Conservation (phyloP, 2,797 vertebrate species). For the Adelosebastes latens region DNA sequence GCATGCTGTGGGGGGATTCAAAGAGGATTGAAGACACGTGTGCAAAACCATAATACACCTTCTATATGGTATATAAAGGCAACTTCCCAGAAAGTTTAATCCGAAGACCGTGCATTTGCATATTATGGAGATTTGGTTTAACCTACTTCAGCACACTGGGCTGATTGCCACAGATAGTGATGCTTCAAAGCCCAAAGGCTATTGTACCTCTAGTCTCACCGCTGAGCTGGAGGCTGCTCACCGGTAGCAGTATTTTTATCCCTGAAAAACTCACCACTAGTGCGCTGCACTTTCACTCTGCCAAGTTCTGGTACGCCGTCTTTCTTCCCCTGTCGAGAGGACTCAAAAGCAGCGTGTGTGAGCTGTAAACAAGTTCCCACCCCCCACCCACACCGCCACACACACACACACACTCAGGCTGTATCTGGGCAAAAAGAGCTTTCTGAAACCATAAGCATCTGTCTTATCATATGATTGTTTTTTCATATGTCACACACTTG, state of each 20-base stretch:
- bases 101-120: conserved; percentile 56
- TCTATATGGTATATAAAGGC: neutral
- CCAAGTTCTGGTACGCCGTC: conserved; percentile 71
- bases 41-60: neutral
- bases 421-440: conserved; percentile 83
- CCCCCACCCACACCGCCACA: conserved; percentile 70
- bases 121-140: conserved; percentile 71
- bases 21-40: neutral
- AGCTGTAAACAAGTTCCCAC: conserved; percentile 82
- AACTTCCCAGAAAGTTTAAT: conserved; percentile 50
- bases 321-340: conserved; percentile 77
- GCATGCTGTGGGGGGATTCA: neutral
- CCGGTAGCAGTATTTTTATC: conserved; percentile 74
- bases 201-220: conserved; percentile 63
- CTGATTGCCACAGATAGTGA: conserved; percentile 72
- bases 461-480: conserved; percentile 75
- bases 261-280: conserved; percentile 66
- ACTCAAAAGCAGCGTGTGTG: conserved; percentile 76
- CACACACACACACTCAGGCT: conserved; percentile 52
- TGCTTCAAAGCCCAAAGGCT: conserved; percentile 69
- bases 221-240: conserved; percentile 70
- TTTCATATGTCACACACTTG: conserved; percentile 60
- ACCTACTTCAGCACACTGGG: conserved; percentile 65
- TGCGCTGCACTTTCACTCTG: conserved; percentile 70
- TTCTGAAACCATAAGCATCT: conserved; percentile 74